Evolutionary conservation across 1,140 invertebrate species (phyloP).

Genomic region (Pogonomyrmex californicus): DNA sequence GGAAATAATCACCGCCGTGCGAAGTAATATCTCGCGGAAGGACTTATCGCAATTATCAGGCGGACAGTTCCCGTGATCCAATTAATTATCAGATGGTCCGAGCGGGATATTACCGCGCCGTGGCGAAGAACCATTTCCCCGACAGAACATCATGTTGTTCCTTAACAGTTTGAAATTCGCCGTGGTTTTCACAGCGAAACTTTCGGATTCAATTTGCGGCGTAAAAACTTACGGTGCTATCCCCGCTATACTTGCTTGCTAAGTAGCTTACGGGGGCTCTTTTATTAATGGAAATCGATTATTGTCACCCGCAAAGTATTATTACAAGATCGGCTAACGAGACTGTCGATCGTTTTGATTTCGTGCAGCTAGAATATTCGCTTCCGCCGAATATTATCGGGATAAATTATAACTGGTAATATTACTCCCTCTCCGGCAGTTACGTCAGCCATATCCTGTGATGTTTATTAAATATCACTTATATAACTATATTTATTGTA

Average conservation of each 20-base stretch:
- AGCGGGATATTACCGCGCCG: conserved; percentile 18
- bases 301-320: conserved; percentile 15
- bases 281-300: conserved; percentile 68
- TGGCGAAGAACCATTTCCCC: background rate
- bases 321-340: background rate
- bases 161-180: conserved; percentile 35
- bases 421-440: background rate
- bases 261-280: conserved; percentile 5
- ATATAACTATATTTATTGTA: no score
- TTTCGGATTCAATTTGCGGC: conserved; percentile 44
- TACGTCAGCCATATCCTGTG: background rate
- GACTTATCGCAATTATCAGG: conserved; percentile 43
- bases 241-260: background rate
- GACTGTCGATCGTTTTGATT: background rate
- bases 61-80: conserved; percentile 34
- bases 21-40: conserved; percentile 38
- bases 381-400: background rate
- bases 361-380: background rate
- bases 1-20: conserved; percentile 30
- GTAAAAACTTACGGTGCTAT: conserved; percentile 50
- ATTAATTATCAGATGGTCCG: conserved; percentile 46
- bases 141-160: conserved; percentile 35
- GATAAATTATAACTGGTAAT: background rate
- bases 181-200: conserved; percentile 4
- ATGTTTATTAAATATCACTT: background rate